phyloP scores from a whole-genome alignment of 1,140 invertebrate genomes.

The Acromyrmex charruanus region DNA sequence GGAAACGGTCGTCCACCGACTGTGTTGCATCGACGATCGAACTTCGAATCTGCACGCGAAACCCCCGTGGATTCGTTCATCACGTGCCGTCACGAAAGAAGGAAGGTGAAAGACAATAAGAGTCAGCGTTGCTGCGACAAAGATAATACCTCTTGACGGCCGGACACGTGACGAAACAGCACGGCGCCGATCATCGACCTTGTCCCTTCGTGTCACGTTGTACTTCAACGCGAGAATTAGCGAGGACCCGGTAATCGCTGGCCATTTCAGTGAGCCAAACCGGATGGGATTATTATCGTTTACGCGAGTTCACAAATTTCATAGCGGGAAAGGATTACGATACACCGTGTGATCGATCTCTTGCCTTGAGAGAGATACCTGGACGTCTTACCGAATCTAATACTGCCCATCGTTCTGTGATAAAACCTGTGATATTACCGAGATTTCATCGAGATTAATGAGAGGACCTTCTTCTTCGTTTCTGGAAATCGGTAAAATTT shows the following conservation, averaged over 20 bases:
- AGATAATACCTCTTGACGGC: neutral
- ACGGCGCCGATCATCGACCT: neutral
- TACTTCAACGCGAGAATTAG: constrained; percentile 15
- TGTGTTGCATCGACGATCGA: constrained; percentile 16
- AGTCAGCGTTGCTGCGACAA: neutral
- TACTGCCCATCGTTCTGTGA: constrained; percentile 57
- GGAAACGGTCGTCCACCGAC: neutral
- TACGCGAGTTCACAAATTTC: neutral
- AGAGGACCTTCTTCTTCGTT: neutral
- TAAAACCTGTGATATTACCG: constrained; percentile 52
- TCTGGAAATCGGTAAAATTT: constrained; percentile 20
- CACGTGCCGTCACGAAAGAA: neutral
- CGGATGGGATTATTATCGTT: constrained; percentile 5
- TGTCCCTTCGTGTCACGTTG: neutral
- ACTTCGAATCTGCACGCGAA: constrained; percentile 5
- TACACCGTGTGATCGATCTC: neutral
- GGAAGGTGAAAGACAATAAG: neutral
- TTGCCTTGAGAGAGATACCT: constrained; percentile 5
- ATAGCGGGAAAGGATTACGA: neutral
- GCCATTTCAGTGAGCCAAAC: neutral
- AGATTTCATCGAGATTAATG: constrained; percentile 21
- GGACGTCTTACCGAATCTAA: neutral
- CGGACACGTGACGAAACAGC: neutral
- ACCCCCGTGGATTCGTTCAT: neutral
- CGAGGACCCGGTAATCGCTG: neutral